Percentiles rank a stretch among this genome's conserved stretches.
These are phyloP conservation scores for Pseudoatta argentina DNA, from an alignment of 1,140 invertebrate species.

Conservation along the genomic window DNA sequence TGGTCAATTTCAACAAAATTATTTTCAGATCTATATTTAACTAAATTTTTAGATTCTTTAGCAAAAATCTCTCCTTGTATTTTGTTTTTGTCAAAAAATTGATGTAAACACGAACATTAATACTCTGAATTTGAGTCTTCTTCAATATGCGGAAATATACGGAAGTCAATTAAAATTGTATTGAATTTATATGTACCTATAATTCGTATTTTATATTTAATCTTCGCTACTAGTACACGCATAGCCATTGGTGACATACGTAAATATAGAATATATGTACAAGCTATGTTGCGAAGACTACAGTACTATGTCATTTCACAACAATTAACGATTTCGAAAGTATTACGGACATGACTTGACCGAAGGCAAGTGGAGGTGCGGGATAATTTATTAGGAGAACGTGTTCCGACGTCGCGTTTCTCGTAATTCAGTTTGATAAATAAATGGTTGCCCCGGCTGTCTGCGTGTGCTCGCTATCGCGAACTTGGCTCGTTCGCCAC, in stretches of 20 bases:
- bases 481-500: neutral
- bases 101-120: too few species aligned
- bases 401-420: constrained; percentile 53
- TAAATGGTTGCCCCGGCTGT: constrained; percentile 48
- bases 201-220: neutral
- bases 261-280: neutral
- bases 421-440: constrained; percentile 68
- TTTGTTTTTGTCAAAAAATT: too few species aligned
- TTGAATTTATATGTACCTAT: too few species aligned
- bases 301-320: neutral
- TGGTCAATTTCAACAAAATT: too few species aligned
- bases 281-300: neutral
- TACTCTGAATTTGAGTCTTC: too few species aligned
- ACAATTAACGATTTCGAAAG: constrained; percentile 15
- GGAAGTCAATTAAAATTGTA: too few species aligned
- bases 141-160: too few species aligned
- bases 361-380: neutral
- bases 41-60: too few species aligned
- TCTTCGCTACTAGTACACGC: too few species aligned
- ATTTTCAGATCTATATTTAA: too few species aligned
- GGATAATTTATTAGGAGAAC: constrained; percentile 66
- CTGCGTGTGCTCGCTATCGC: constrained; percentile 36
- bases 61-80: too few species aligned
- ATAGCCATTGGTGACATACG: neutral
- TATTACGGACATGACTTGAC: constrained; percentile 4